Evolutionary conservation across 2,888 invertebrate species (phyloP).

Genomic region (Augochlorella aurata): DNA sequence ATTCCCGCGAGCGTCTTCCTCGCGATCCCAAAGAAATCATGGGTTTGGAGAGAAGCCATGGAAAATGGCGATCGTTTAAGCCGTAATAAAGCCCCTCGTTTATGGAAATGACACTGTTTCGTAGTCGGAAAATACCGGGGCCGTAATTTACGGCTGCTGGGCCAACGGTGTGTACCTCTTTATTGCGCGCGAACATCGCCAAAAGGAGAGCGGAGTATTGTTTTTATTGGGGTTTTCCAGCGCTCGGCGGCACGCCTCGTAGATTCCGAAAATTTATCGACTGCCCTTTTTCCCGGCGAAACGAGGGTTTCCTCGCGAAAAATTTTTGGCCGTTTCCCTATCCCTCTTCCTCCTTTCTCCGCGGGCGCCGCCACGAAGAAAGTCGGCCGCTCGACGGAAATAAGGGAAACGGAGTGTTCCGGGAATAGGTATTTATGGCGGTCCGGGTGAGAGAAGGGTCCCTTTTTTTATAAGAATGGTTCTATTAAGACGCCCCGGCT

Average conservation of each 20-base stretch:
- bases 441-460: background rate
- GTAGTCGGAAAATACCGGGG: background rate
- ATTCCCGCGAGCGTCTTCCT: background rate
- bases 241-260: background rate
- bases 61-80: background rate
- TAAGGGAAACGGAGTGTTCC: background rate
- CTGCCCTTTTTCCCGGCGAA: background rate
- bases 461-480: background rate
- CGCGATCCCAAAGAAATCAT: background rate
- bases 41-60: background rate
- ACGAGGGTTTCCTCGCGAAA: background rate
- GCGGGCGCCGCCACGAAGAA: background rate
- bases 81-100: background rate
- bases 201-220: background rate
- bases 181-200: background rate
- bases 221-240: background rate
- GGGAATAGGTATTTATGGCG: constrained; percentile 37
- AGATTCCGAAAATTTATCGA: constrained; percentile 22
- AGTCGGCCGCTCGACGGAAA: background rate
- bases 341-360: no score
- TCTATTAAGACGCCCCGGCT: background rate
- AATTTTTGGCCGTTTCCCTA: background rate
- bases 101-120: background rate
- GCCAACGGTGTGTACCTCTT: background rate
- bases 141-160: background rate